Evolutionary conservation across 53 echinoderm and acorn worm genomes (phyloP), one percentile per base, ranked within the genome.

Genomic region (Antedon mediterranea): DNA sequence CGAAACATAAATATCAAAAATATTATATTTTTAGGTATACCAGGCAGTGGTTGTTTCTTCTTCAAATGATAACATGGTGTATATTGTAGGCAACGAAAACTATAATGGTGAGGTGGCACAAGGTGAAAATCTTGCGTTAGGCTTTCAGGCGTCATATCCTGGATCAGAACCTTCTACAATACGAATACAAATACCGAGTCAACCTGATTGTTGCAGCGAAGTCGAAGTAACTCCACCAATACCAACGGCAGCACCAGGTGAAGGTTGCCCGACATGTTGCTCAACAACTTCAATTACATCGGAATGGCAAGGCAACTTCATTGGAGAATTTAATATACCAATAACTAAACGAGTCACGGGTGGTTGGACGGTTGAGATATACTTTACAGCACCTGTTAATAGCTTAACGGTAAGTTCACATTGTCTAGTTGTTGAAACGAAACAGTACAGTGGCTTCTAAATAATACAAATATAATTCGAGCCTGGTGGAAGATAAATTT

Each of bases 361-460:
- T 15, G 90, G 90, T 30, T 90, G 90, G 90, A 76, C 78, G 29
- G 79, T 81, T 29, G 71, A 83, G 28, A 72, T 90, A 30, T 33
- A 78, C 18, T 90, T 90, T 81, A 81, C 84, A 5, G 43, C 71
- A 20, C 75, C 81, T 0, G 81, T 90, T 28, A 71, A 71, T 29
- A 82, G 79, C 28, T 73, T 87, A 14, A 84, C 86, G 81, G 90
- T 90, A 71, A 31, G 78, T 32, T n/a, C n/a, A n/a, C n/a, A n/a
- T n/a, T n/a, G n/a, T n/a, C n/a, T n/a, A n/a, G n/a, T n/a, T n/a
- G n/a, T n/a, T 44, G 29, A 23, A 28, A 3, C 28, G 5, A 32
- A 32, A 31, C 29, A 33, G 0, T 33, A 31, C 29, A 33, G 0
- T 33, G 26, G 5, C 18, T 4, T 32, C 33, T 34, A 7, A 32